Evolutionary conservation across 2,888 invertebrate genomes (phyloP).

Genomic region (Philereme vetulata): DNA sequence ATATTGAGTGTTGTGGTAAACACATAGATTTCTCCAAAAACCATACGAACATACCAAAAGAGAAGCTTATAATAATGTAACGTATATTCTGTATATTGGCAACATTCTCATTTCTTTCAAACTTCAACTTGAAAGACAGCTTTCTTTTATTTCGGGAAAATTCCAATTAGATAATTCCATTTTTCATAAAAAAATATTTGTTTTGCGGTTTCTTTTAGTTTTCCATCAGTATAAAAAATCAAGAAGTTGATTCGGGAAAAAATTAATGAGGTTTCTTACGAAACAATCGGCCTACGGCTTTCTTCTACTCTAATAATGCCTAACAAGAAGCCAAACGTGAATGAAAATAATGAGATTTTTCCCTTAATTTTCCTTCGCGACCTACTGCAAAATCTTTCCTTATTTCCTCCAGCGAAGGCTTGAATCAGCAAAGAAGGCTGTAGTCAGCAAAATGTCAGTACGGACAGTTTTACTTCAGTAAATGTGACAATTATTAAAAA

Average conservation of each 20-base stretch:
- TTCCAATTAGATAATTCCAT: constrained; percentile 12
- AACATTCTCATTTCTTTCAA: constrained; percentile 11
- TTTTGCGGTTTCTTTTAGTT: constrained; percentile 24
- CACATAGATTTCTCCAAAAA: too few species aligned
- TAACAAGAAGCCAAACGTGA: constrained; percentile 50
- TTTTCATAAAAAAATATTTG: constrained; percentile 17
- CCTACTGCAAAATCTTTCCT: constrained; percentile 41
- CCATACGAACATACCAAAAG: too few species aligned
- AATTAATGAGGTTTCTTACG: constrained; percentile 40
- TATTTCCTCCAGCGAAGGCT: constrained; percentile 38
- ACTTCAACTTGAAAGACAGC: constrained; percentile 7
- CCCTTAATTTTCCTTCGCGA: constrained; percentile 45
- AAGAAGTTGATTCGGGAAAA: constrained; percentile 28
- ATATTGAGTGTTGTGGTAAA: too few species aligned
- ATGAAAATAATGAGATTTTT: constrained; percentile 49
- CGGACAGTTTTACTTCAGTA: constrained; percentile 34
- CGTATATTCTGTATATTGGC: too few species aligned
- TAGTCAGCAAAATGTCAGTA: constrained; percentile 38
- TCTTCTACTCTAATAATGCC: constrained; percentile 46
- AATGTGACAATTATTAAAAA: constrained; percentile 35
- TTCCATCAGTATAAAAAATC: constrained; percentile 22
- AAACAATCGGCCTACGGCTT: constrained; percentile 47
- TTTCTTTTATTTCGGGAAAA: constrained; percentile 4
- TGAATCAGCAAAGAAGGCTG: constrained; percentile 32
- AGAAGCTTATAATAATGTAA: too few species aligned